phyloP scores from a whole-genome alignment of 2,113 vertebrate genomes.

The Tupaia tana region DNA sequence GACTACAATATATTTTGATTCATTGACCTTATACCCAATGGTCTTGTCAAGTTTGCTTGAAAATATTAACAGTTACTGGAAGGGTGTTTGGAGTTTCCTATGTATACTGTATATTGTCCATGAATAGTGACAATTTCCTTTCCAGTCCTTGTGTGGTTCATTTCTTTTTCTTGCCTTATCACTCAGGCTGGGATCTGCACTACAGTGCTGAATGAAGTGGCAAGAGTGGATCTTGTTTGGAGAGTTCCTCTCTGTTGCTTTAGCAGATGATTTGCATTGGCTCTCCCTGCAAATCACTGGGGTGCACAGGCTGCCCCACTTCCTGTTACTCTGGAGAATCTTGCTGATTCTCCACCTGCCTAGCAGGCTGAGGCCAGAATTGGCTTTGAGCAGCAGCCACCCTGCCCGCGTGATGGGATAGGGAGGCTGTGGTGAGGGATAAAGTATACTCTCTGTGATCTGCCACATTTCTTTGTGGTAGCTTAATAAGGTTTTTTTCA shows the following conservation, averaged over 20 bases:
- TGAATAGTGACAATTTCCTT: background rate
- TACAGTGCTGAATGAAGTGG: accelerated
- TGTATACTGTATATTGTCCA: accelerated
- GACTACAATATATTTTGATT: background rate
- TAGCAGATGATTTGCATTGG: accelerated
- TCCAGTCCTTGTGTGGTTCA: accelerated
- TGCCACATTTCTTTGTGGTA: background rate
- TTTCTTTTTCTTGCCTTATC: background rate
- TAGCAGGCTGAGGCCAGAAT: background rate
- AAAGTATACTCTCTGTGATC: background rate
- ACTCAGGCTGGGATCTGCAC: background rate
- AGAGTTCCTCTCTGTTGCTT: accelerated
- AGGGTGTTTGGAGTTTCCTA: background rate
- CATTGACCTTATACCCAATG: too few species aligned
- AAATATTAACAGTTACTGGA: background rate
- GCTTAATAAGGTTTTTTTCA: background rate
- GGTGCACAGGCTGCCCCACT: accelerated
- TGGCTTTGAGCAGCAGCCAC: background rate
- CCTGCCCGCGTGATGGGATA: background rate
- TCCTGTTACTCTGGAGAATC: too few species aligned
- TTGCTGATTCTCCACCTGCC: background rate
- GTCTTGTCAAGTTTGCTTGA: background rate
- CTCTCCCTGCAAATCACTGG: accelerated
- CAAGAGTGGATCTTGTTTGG: accelerated
- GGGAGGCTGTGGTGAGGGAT: background rate